A percentile compares a stretch with the other conserved stretches of the same genome.
Conservation (phyloP, 2,888 invertebrate genomes). For the Psylliodes chrysocephalus region DNA sequence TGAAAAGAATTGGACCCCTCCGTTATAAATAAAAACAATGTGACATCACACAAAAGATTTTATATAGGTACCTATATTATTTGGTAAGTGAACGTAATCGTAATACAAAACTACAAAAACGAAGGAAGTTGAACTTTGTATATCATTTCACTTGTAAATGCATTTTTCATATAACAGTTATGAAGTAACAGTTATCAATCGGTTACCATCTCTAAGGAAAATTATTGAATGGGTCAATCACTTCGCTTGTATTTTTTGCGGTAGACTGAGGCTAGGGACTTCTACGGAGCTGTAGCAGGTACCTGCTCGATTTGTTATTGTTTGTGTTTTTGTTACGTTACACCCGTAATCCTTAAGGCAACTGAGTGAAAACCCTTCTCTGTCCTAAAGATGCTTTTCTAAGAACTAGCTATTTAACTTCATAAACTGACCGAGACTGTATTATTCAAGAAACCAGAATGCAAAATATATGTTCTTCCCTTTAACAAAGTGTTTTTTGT, state of each 20-base stretch:
- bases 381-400: slow-evolving; percentile 16
- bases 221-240: slow-evolving; percentile 29
- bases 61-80: too few relatives aligned
- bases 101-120: too few relatives aligned
- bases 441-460: neutral
- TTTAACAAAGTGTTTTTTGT: neutral
- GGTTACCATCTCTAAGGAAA: neutral
- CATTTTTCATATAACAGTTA: neutral
- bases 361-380: neutral
- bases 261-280: slow-evolving; percentile 10
- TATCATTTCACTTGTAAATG: too few relatives aligned
- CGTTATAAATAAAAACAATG: too few relatives aligned
- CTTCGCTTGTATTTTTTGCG: slow-evolving; percentile 24
- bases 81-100: too few relatives aligned
- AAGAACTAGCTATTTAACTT: neutral
- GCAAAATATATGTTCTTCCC: neutral
- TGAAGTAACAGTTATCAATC: neutral
- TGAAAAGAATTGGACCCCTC: too few relatives aligned
- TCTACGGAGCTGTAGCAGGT: slow-evolving; percentile 9
- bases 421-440: neutral
- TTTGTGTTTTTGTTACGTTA: slow-evolving; percentile 21
- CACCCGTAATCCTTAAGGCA: slow-evolving; percentile 7
- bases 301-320: slow-evolving; percentile 29
- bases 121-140: too few relatives aligned
- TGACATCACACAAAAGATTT: too few relatives aligned